Conservation (phyloP, 2,113 vertebrate species). For the Propithecus coquereli region DNA sequence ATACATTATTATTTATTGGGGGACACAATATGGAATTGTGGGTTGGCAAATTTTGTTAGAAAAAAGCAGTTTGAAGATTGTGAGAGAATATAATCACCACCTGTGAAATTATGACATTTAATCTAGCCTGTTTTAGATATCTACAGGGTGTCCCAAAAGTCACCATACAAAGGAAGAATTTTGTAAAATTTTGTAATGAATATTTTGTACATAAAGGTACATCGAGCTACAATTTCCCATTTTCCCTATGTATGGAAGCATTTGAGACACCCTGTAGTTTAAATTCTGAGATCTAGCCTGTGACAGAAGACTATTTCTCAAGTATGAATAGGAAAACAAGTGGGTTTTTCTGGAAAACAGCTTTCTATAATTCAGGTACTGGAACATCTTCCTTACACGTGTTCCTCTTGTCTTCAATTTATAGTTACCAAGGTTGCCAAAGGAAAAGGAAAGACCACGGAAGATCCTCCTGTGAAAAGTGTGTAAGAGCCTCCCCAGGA, state of each 20-base stretch:
- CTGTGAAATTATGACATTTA: not conserved
- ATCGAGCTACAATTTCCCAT: too few relatives aligned
- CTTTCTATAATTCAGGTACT: not conserved
- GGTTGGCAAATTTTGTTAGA: not conserved
- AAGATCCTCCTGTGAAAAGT: not conserved
- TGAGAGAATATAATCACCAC: not conserved
- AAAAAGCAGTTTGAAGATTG: not conserved
- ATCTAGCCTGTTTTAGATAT: not conserved
- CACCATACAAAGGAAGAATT: too few relatives aligned
- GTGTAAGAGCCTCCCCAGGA: not conserved
- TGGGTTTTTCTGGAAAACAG: not conserved
- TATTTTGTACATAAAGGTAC: too few relatives aligned
- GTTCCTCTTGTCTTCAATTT: not conserved
- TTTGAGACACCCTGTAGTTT: not conserved
- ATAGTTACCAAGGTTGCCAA: not conserved
- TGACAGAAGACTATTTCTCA: not conserved
- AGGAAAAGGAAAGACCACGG: not conserved
- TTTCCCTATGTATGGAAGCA: too few relatives aligned
- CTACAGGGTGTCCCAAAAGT: too few relatives aligned
- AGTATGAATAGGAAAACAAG: not conserved
- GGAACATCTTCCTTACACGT: not conserved
- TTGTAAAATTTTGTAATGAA: too few relatives aligned
- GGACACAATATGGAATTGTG: not conserved
- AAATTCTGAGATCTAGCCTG: not conserved
- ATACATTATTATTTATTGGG: not conserved